Base-by-base conservation (phyloP, 2,888 invertebrate genomes). In the Chalcis sispes region DNA sequence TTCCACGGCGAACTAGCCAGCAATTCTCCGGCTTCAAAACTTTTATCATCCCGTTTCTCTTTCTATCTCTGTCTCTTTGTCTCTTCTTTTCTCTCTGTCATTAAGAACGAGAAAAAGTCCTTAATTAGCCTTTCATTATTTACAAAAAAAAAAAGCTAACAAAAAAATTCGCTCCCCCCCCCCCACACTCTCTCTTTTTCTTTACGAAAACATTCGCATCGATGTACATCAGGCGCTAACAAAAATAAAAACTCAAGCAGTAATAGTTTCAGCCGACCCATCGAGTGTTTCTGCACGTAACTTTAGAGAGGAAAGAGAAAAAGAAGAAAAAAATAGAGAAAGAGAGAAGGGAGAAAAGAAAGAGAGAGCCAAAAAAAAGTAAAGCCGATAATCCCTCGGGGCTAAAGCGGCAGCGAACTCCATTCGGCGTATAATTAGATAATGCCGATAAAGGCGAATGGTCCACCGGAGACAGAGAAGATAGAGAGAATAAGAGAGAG, bases 1-100 rank as follows among this genome's bases (percentile, higher is more conserved):
- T 62, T 66, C 27, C 23, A 23, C 29, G 29, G 20, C 15, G 10
- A 10, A 29, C 54, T 56, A 27, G 18, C 46, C 8, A 18, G 29
- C 58, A 15, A 56, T 42, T 42, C 40, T 65, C 48, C 29, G 40
- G 52, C 61, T 66, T 69, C 50, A 29, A 69, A 77, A 77, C 77
- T 77, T 73, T 70, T 73, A 65, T 72, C 65, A 65, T 72, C 71
- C n/a, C n/a, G n/a, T n/a, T n/a, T n/a, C n/a, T n/a, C n/a, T n/a
- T n/a, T 71, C 50, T 32, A 3, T 8, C 32, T 32, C 32, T 8
- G 8, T 32, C 32, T 32, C 32, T 8, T 8, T 8, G 5, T 8
- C 32, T 32, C 32, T 65, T 15, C 8, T 8, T 32, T 8, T 8
- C 48, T 15, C 29, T 50, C 42, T 50, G 72, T 70, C 65, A 42